phyloP scores from a whole-genome alignment of 2,113 vertebrate genomes.

The Carlito syrichta region DNA sequence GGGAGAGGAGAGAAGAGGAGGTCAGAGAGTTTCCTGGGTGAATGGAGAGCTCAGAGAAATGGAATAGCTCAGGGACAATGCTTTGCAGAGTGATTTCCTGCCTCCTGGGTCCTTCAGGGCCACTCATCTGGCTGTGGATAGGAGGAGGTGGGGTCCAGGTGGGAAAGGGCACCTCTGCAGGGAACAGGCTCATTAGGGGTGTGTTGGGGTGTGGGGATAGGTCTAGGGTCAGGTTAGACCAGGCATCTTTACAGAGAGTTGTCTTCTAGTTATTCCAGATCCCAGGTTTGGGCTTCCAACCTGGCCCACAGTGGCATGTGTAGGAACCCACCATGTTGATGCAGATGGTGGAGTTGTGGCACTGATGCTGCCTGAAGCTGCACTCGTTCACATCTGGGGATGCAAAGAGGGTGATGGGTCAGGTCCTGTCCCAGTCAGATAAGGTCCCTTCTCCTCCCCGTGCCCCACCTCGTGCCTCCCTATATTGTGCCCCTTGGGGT shows the following conservation, averaged over 20 bases:
- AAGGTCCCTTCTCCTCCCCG: rapidly evolving
- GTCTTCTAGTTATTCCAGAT: rapidly evolving
- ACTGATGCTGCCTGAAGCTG: neutral
- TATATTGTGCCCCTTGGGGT: neutral
- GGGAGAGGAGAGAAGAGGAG: neutral
- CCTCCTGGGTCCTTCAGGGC: neutral
- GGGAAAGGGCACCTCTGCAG: neutral
- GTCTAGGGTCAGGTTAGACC: neutral
- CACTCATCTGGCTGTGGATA: constrained; percentile 26
- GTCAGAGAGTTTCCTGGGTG: neutral
- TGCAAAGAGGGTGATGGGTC: neutral
- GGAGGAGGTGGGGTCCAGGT: neutral
- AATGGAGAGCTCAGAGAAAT: neutral
- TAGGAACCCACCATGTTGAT: constrained; percentile 62
- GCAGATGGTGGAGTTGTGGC: constrained; percentile 70
- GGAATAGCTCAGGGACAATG: no score
- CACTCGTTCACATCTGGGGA: neutral
- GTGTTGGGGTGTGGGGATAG: neutral
- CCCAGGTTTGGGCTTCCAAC: constrained; percentile 42
- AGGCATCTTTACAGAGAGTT: neutral
- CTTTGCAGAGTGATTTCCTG: neutral
- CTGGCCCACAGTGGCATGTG: constrained; percentile 69
- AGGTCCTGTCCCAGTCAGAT: neutral
- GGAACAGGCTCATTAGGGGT: neutral
- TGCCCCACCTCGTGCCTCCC: rapidly evolving